Evolutionary conservation across 2,113 vertebrate genomes (phyloP), one percentile per base, ranked within the genome.

Genomic region (Eira barbara): DNA sequence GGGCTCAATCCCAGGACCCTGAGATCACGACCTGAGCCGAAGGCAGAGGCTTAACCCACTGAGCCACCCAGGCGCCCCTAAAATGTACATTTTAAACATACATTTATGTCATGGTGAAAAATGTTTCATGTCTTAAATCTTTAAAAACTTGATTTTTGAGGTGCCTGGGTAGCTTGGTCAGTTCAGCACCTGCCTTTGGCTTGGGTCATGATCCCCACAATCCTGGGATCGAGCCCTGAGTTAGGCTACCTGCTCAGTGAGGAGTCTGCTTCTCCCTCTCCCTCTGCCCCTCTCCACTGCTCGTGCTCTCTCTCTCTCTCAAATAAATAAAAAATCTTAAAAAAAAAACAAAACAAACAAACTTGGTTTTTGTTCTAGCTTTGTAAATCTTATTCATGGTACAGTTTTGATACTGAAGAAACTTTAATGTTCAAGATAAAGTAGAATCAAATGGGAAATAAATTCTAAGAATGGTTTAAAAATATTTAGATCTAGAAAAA

Each of bases 301-400:
- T 65, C 4, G 1, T 65, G 63, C 29, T 65, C 29, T 65, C 13
- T 31, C 13, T 31, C 61, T 63, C 61, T 65, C 61, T 63, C 59
- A 27, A 65, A 65, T 65, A 65, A 65, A 65, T 65, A 65, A 65
- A 65, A 34, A 65, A 65, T 65, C 63, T 65, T 65, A 6, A 17
- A 65, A 31, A 61, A 61, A 61, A 61, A 59, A 8, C 55, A 27
- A 63, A 63, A 29, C 59, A 63, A 65, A 65, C 63, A 95, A 85
- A 89, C 42, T 87, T 91, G 31, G 18, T 52, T 89, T 93, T 94
- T 85, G 90, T 92, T 96, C 57, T 95, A 91, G 17, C 10, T 78
- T 94, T 91, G 31, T 4, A 91, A 95, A 59, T 89, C 14, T 12
- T 92, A 79, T 52, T 91, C 13, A 76, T 1, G 57, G 42, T 31